Percentiles rank a stretch among this genome's conserved stretches.
Evolutionary conservation across 2,888 invertebrate species (phyloP).

Genomic region (Danaus chrysippus): DNA sequence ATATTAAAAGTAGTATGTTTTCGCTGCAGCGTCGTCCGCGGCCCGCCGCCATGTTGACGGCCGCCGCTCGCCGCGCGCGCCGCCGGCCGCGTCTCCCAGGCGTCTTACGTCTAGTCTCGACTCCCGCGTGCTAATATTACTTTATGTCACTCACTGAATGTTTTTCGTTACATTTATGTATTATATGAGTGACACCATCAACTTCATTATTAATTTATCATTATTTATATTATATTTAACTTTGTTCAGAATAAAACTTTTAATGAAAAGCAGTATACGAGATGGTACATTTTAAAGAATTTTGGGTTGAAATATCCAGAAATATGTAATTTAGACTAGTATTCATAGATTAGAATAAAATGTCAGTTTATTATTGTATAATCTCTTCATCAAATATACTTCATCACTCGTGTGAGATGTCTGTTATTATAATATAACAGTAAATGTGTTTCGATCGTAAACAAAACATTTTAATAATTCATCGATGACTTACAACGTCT

Average conservation of each 20-base stretch:
- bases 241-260: no score
- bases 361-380: no score
- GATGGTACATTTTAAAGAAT: no score
- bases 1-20: conserved; percentile 6
- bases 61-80: conserved; percentile 15
- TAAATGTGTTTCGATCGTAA: not conserved
- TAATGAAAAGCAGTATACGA: no score
- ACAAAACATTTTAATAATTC: conserved; percentile 6
- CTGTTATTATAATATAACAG: not conserved
- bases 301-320: no score
- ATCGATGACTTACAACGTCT: conserved; percentile 1
- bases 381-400: no score
- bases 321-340: no score
- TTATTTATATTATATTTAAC: not conserved
- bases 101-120: not conserved
- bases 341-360: no score
- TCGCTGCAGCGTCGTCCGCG: conserved; percentile 9
- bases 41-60: conserved; percentile 12
- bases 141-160: conserved; percentile 4
- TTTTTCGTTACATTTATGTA: conserved; percentile 5
- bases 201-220: not conserved
- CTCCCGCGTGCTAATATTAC: not conserved
- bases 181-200: not conserved
- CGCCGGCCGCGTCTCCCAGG: conserved; percentile 6
- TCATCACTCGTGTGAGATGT: no score